Evolutionary conservation across 1,140 invertebrate species (phyloP).

Genomic region (Portunus trituberculatus): DNA sequence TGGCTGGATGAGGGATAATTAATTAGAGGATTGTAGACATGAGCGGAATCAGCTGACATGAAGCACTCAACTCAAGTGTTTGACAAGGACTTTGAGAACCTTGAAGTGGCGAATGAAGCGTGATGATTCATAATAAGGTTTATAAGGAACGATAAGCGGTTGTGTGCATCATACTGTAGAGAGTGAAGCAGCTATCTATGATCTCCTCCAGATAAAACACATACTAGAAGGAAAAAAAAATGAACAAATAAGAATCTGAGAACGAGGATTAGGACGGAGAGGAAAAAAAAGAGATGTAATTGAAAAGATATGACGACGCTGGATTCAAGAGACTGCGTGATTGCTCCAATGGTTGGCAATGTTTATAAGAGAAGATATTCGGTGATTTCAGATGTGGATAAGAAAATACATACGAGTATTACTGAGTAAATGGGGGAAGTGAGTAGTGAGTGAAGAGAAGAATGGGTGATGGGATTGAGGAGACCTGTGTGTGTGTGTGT

Average conservation of each 20-base stretch:
- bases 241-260: not conserved
- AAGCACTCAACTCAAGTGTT: not conserved
- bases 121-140: not conserved
- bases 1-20: slow-evolving; percentile 10
- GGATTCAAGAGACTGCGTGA: too few species aligned
- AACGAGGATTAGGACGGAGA: too few species aligned
- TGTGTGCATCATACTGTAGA: too few species aligned
- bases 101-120: not conserved
- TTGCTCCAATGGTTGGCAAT: too few species aligned
- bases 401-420: not conserved
- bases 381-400: not conserved
- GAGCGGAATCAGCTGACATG: not conserved
- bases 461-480: not conserved
- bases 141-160: too few species aligned
- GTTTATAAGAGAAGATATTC: too few species aligned
- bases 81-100: not conserved
- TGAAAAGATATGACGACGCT: too few species aligned
- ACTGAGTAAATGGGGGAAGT: not conserved
- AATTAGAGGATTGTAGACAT: not conserved
- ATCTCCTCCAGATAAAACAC: not conserved
- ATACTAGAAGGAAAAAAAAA: not conserved
- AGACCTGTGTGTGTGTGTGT: slow-evolving; percentile 45
- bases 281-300: too few species aligned
- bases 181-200: too few species aligned
- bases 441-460: not conserved